Base-by-base conservation (phyloP, 1,140 invertebrate species). In the Conus ventricosus region DNA sequence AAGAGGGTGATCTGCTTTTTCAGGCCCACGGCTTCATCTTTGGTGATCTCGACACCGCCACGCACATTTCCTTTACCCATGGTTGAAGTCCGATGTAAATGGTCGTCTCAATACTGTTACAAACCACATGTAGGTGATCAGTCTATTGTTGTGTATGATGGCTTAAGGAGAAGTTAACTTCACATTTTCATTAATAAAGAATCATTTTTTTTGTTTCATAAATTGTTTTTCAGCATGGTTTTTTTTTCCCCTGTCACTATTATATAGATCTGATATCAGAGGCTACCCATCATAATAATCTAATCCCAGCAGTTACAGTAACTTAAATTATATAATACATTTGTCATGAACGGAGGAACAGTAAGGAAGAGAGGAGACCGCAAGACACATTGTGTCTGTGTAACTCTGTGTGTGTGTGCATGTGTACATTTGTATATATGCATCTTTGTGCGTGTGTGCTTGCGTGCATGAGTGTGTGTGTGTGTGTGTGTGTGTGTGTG, bases 1-100 rank as follows among this genome's bases (percentile, higher is more conserved):
- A 94, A 88, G 15, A 94, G 89, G 51, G 91, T 92, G 53, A 94
- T 92, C 87, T 92, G 89, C 81, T 93, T 92, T 88, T 93, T 92
- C 5, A 94, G 89, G 76, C 90, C 80, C 17, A 94, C 91, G 5
- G 55, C 23, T 63, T 63, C n/a, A 60, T 60, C 57, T 25, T 76
- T 71, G 13, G 54, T 63, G 63, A 85, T 54, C n/a, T 87, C 75
- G 0, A 80, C 71, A 17, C 51, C 57, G 11, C 39, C 71, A 55
- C 67, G 13, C 39, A 71, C 85, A 13, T 23, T 87, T 17, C 85
- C 85, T 80, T 87, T 87, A 5, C 85, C 85, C 85, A 87, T 87
- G 51, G 67, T 80, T 80, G 8, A 6, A 25, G 39, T 17, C 20
- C 11, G 23, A 25, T 75, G 25, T 15, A 5, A 63, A 55, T 84